Percentiles rank a stretch among this genome's conserved stretches.
phyloP scores from a whole-genome alignment of 2,113 vertebrate genomes.

The Gymnarchus niloticus region DNA sequence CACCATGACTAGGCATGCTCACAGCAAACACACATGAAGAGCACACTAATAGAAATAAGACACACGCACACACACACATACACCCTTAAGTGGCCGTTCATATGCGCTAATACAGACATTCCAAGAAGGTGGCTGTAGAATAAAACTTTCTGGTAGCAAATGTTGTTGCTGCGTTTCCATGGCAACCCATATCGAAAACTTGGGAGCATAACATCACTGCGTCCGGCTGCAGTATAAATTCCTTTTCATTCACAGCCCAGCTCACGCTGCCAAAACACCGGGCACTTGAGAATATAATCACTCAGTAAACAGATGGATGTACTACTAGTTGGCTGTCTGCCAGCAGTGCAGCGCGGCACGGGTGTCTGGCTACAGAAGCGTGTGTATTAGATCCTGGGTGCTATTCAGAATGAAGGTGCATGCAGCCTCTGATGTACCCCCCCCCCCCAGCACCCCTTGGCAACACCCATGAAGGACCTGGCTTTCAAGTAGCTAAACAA shows the following conservation, averaged over 20 bases:
- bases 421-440: neutral
- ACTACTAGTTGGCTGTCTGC: constrained; percentile 56
- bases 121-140: neutral
- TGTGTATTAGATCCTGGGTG: neutral
- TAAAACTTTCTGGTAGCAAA: neutral
- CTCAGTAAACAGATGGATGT: constrained; percentile 44
- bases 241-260: constrained; percentile 14
- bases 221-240: neutral
- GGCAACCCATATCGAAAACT: neutral
- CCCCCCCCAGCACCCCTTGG: neutral
- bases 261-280: constrained; percentile 16
- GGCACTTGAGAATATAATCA: constrained; percentile 46
- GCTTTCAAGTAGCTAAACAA: constrained; percentile 13
- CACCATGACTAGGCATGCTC: constrained; percentile 9
- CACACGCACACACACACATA: constrained; percentile 33
- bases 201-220: neutral
- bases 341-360: constrained; percentile 36
- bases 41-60: neutral
- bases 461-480: neutral
- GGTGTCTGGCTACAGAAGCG: neutral
- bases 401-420: neutral
- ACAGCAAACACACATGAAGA: neutral
- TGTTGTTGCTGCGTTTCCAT: no score
- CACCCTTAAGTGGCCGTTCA: constrained; percentile 2
- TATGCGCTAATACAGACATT: neutral